phyloP scores from a whole-genome alignment of 2,113 vertebrate genomes.

The Etheostoma spectabile region DNA sequence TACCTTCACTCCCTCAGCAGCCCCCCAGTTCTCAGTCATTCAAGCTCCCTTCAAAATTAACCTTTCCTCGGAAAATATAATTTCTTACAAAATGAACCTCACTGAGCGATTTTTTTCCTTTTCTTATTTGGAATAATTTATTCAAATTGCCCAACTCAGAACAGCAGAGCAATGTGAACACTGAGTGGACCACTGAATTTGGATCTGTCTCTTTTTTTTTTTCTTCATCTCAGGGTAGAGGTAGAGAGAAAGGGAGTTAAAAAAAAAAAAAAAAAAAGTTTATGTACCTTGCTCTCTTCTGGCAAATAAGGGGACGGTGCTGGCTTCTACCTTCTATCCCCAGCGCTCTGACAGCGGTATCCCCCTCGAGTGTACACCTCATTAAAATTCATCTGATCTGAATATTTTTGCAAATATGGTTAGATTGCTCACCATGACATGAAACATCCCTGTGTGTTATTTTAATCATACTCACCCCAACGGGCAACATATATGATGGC shows the following conservation, averaged over 20 bases:
- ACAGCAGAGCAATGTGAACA: slow-evolving; percentile 99
- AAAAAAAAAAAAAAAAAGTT: slow-evolving; percentile 91
- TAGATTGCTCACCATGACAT: slow-evolving; percentile 97
- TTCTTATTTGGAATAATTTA: slow-evolving; percentile 94
- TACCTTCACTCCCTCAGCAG: slow-evolving; percentile 84
- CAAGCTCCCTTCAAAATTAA: slow-evolving; percentile 99
- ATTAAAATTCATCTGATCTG: slow-evolving; percentile 99
- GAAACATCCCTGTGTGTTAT: slow-evolving; percentile 90
- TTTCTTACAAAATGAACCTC: slow-evolving; percentile 99
- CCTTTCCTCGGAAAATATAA: slow-evolving; percentile 99
- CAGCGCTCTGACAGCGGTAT: slow-evolving; percentile 92
- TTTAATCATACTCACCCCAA: slow-evolving; percentile 95
- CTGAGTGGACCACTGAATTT: slow-evolving; percentile 95
- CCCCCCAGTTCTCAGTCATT: slow-evolving; percentile 94
- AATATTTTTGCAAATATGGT: slow-evolving; percentile 97
- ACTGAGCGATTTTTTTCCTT: slow-evolving; percentile 90
- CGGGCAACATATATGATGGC: slow-evolving; percentile 92
- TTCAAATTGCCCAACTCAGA: slow-evolving; percentile 99
- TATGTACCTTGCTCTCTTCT: slow-evolving; percentile 97
- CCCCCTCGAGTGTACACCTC: slow-evolving; percentile 97
- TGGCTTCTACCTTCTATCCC: slow-evolving; percentile 81
- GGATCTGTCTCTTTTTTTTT: slow-evolving; percentile 60
- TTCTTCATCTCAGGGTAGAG: slow-evolving; percentile 61
- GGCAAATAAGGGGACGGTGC: slow-evolving; percentile 95
- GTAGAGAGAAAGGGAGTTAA: slow-evolving; percentile 83